Conservation (phyloP, 2,888 invertebrate species). For the Metacarcinus magister region DNA sequence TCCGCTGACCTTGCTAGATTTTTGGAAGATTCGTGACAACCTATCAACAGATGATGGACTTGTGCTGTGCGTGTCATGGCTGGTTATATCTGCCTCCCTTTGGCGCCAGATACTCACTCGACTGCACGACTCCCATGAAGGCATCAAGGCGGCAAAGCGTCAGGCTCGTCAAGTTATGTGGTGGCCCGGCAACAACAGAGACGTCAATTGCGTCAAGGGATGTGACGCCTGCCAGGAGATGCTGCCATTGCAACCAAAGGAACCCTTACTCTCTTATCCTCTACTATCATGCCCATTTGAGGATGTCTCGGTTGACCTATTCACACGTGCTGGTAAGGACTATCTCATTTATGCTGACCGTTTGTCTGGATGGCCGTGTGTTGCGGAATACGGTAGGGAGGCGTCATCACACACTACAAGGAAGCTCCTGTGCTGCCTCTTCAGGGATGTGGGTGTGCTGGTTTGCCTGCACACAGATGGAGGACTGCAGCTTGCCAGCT, state of each 20-base stretch:
- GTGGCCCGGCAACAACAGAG: no score
- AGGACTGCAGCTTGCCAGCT: conserved; percentile 3
- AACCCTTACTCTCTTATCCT: neutral
- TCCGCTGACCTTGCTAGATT: neutral
- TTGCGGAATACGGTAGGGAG: neutral
- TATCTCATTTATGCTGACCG: conserved; percentile 60
- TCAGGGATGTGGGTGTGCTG: neutral
- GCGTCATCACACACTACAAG: conserved; percentile 29
- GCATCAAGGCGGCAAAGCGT: neutral
- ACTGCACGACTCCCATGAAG: conserved; percentile 79
- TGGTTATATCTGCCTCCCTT: conserved; percentile 75
- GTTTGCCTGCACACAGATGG: neutral
- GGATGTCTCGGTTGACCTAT: conserved; percentile 49
- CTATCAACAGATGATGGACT: conserved; percentile 67
- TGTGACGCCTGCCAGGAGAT: neutral
- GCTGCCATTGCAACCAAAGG: neutral
- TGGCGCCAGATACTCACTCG: conserved; percentile 62
- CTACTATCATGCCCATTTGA: conserved; percentile 37
- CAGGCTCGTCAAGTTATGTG: no score
- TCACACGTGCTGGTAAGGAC: conserved; percentile 30
- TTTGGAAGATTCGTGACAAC: neutral
- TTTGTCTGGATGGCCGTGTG: conserved; percentile 51
- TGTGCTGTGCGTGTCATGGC: conserved; percentile 74
- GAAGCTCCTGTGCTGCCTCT: neutral
- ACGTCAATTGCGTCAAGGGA: neutral